These are phyloP conservation scores for Upupa epops DNA, from an alignment of 2,113 vertebrate species.

Conservation along the genomic window DNA sequence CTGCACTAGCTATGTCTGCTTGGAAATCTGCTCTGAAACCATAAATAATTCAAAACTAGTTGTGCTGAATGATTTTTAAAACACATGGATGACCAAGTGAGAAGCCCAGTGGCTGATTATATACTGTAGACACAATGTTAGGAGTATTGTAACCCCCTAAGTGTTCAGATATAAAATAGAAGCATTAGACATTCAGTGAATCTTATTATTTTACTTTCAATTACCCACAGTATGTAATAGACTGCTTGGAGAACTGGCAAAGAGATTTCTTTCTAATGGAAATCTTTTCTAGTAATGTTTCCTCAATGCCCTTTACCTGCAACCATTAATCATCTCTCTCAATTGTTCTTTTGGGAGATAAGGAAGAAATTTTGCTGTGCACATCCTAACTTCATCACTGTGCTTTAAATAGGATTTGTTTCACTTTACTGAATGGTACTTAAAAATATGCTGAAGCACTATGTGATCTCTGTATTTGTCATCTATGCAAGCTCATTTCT, in stretches of 20 bases:
- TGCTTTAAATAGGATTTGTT: constrained; percentile 14
- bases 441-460: background rate
- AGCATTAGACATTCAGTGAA: background rate
- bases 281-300: constrained; percentile 30
- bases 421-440: background rate
- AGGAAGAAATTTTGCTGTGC: background rate
- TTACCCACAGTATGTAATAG: constrained; percentile 13
- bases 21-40: background rate
- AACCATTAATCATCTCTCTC: constrained; percentile 28
- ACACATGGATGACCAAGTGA: background rate
- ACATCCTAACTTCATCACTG: background rate
- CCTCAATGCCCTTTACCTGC: background rate
- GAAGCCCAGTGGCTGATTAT: constrained; percentile 9
- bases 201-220: constrained; percentile 35
- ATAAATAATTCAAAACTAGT: background rate
- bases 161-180: constrained; percentile 1
- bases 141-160: background rate
- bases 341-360: background rate
- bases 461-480: background rate
- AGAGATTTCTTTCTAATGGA: constrained; percentile 16
- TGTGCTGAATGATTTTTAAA: constrained; percentile 12
- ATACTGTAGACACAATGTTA: background rate
- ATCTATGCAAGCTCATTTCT: background rate
- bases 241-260: background rate
- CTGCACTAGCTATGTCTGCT: background rate